Evolutionary conservation across 2,888 invertebrate species (phyloP), one percentile per base, ranked within the genome.

Genomic region (Pheosia tremula): DNA sequence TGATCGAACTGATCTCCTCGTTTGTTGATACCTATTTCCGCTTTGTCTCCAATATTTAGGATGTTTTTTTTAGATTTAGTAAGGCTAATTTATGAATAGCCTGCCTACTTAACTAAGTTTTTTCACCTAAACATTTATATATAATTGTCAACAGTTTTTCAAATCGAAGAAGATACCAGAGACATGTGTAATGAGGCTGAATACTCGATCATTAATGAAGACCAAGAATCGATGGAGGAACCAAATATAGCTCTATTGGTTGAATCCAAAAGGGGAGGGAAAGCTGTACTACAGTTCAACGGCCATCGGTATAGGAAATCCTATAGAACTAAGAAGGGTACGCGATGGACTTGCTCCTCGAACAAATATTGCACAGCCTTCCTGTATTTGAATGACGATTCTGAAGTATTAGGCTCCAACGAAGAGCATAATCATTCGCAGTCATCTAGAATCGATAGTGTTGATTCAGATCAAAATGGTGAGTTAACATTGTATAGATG

Each of bases 261-360:
- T 1, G 78, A 89, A 63, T 83, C 90, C 0, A 71, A 72, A 5
- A 82, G 72, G 61, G 90, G 10, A 24, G 55, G 91, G 0, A 87
- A 81, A 56, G 84, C 82, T 0, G 75, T 88, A 11, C 74, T 93
- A 11, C 82, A 86, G 63, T 86, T 86, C 66, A 85, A 85, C 37
- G 87, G 87, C 1, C 78, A 85, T 58, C 82, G 85, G 69, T 93
- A 90, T 60, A 80, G 85, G 57, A 89, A 84, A 66, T 78, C 79
- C 1, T 87, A 89, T 60, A 83, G 69, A 58, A 77, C 84, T 1
- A 89, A 81, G 64, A 67, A 76, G 37, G 91, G 91, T 0, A 76
- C 77, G 0, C 79, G 87, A 7, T 93, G 92, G 91, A 79, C 72
- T 7, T 93, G 93, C 63, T 85, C 87, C 0, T 64, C 75, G 3